Percentiles rank a stretch among this genome's conserved stretches.
These are phyloP conservation scores for Pedionomus torquatus DNA, from an alignment of 2,113 vertebrate species.

Conservation along the genomic window DNA sequence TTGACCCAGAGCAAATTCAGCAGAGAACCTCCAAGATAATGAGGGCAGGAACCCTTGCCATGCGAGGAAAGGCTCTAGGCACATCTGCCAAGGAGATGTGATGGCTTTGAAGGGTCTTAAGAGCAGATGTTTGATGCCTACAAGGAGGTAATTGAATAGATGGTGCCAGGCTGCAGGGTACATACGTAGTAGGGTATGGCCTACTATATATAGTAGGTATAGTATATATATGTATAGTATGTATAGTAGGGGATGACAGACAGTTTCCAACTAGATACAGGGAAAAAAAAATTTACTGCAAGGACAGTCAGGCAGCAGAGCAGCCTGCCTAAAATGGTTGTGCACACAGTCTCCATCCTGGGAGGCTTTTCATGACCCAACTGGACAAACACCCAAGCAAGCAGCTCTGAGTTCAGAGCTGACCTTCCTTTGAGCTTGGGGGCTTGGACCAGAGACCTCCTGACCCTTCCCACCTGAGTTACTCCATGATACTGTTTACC, in stretches of 20 bases:
- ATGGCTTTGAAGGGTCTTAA: not conserved
- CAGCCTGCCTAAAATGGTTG: not conserved
- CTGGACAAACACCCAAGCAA: not conserved
- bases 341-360: not conserved
- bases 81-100: not conserved
- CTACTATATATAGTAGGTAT: no score
- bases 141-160: not conserved
- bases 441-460: not conserved
- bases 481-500: not conserved
- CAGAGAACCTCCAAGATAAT: not conserved
- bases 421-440: not conserved
- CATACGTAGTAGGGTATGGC: not conserved
- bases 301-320: not conserved
- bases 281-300: not conserved
- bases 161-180: not conserved
- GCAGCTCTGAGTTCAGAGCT: not conserved
- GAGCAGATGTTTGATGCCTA: not conserved
- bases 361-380: not conserved
- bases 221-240: no score
- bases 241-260: rapidly evolving
- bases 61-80: not conserved
- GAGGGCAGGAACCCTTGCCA: not conserved
- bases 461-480: not conserved
- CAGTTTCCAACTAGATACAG: not conserved
- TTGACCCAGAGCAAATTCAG: not conserved